phyloP scores from a whole-genome alignment of 2,797 vertebrate genomes.

The Notoglanidium macrostoma region DNA sequence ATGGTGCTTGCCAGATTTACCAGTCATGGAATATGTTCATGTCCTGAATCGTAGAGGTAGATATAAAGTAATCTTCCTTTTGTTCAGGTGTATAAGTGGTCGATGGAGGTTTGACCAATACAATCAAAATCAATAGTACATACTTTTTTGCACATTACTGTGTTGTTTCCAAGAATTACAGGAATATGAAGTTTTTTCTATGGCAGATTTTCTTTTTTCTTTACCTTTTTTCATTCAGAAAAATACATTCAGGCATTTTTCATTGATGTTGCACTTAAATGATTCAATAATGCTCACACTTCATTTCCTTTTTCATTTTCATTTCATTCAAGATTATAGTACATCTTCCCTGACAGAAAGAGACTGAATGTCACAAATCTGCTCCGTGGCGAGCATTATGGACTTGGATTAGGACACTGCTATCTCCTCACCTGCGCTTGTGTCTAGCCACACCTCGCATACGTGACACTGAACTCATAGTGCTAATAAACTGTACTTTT shows the following conservation, averaged over 20 bases:
- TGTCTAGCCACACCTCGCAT: too few species aligned
- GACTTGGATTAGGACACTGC: too few species aligned
- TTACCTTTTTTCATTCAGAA: too few species aligned
- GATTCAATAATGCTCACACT: not conserved
- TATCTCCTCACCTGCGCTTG: too few species aligned
- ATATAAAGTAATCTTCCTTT: too few species aligned
- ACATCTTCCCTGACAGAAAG: conserved; percentile 69
- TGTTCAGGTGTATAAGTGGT: conserved; percentile 51
- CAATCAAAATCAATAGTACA: conserved; percentile 62
- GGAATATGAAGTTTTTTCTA: conserved; percentile 60
- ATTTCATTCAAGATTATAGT: conserved; percentile 72
- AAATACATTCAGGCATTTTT: not conserved
- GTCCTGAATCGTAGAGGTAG: too few species aligned
- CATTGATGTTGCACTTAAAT: not conserved
- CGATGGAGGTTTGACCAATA: conserved; percentile 72
- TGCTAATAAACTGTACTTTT: conserved; percentile 75
- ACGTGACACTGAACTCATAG: conserved; percentile 69
- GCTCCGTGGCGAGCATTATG: too few species aligned
- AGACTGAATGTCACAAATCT: too few species aligned
- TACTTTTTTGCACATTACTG: conserved; percentile 75
- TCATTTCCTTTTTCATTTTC: not conserved
- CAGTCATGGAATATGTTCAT: too few species aligned
- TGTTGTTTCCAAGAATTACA: conserved; percentile 70
- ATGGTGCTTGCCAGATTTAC: too few species aligned
- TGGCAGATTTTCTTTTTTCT: not conserved